Conservation (phyloP, 2,797 vertebrate genomes). For the Amblyraja radiata region DNA sequence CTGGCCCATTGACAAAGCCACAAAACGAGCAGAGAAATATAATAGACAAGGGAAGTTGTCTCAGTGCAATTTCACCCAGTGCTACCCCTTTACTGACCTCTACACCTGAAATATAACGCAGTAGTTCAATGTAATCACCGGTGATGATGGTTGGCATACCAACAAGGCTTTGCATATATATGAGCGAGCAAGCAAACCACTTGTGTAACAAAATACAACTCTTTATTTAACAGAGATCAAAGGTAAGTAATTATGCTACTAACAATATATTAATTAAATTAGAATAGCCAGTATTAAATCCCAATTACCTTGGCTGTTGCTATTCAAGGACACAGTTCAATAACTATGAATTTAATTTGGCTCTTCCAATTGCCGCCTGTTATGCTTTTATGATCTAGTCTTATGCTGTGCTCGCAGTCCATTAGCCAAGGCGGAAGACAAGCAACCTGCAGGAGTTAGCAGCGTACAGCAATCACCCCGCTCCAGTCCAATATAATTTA, state of each 20-base stretch:
- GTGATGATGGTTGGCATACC: not conserved
- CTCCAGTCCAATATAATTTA: not conserved
- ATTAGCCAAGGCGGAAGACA: not conserved
- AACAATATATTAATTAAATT: constrained; percentile 37
- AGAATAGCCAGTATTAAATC: constrained; percentile 36
- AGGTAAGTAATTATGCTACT: constrained; percentile 31
- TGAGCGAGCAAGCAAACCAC: not conserved
- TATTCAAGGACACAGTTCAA: constrained; percentile 36
- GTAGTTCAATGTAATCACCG: not conserved
- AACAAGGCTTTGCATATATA: not conserved
- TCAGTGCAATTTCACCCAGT: not conserved
- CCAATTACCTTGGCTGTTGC: constrained; percentile 34
- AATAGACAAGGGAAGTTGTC: not conserved
- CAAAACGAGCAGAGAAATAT: not conserved
- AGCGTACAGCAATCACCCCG: not conserved
- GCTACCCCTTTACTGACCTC: not conserved
- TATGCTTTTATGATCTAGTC: constrained; percentile 35
- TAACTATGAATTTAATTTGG: constrained; percentile 28
- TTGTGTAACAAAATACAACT: constrained; percentile 33
- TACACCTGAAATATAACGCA: not conserved
- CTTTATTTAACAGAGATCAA: constrained; percentile 36
- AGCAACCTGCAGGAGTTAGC: not conserved
- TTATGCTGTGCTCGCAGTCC: not conserved
- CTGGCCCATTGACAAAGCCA: not conserved
- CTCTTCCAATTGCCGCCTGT: constrained; percentile 25